A percentile compares a stretch with the other conserved stretches of the same genome.
Evolutionary conservation across 2,797 vertebrate genomes (phyloP).

Genomic region (Ispidina lecontei): DNA sequence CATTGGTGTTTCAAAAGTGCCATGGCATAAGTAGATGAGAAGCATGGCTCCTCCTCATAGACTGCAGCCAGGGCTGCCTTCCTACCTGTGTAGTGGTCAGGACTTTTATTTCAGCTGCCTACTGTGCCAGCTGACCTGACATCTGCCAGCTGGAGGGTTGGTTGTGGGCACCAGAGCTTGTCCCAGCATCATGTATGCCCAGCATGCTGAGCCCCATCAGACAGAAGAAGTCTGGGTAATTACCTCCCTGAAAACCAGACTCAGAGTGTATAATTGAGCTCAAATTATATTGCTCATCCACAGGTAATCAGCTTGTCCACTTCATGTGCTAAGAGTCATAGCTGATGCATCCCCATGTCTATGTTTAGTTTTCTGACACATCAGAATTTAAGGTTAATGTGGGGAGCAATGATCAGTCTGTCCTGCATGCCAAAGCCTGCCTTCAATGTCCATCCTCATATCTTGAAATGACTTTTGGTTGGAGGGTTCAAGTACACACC

Average conservation of each 20-base stretch:
- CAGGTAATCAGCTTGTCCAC: background rate
- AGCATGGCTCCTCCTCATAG: rapidly evolving
- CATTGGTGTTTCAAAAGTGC: background rate
- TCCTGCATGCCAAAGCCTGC: background rate
- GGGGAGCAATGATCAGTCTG: background rate
- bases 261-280: background rate
- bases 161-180: background rate
- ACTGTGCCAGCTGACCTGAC: rapidly evolving
- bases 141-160: background rate
- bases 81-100: background rate
- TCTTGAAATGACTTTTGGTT: background rate
- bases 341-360: background rate
- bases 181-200: background rate
- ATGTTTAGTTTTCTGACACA: background rate
- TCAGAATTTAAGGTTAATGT: background rate
- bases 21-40: rapidly evolving
- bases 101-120: background rate
- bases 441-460: background rate
- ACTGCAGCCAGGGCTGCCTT: background rate
- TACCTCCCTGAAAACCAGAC: background rate
- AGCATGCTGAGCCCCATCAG: background rate
- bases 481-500: background rate
- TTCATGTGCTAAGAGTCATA: background rate
- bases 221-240: background rate
- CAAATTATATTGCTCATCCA: conserved; percentile 30